phyloP scores from a whole-genome alignment of 2,113 vertebrate species.

The Ia io region DNA sequence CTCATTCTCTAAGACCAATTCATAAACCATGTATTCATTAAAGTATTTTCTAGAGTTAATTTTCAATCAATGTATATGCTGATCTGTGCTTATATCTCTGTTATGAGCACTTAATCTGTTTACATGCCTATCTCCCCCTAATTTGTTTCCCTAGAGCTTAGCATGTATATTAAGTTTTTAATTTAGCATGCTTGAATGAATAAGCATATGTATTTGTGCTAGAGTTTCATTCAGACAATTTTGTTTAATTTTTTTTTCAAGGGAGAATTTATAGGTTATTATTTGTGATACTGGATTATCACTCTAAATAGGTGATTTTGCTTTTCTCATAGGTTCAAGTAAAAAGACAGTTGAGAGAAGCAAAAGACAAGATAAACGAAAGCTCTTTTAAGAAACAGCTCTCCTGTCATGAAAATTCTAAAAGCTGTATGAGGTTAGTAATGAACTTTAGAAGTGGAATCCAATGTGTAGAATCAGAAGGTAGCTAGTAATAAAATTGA shows the following conservation, averaged over 20 bases:
- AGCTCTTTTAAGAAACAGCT: slow-evolving; percentile 72
- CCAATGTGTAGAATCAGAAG: background rate
- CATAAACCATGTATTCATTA: background rate
- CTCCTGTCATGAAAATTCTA: slow-evolving; percentile 62
- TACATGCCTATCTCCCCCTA: background rate
- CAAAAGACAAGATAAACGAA: slow-evolving; percentile 72
- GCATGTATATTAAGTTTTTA: background rate
- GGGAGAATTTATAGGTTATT: background rate
- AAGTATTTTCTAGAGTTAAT: slow-evolving; percentile 7
- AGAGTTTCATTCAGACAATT: background rate
- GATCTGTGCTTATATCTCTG: background rate
- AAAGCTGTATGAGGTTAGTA: slow-evolving; percentile 79
- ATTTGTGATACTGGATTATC: slow-evolving; percentile 7
- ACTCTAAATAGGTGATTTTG: slow-evolving; percentile 34
- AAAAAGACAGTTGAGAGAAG: slow-evolving; percentile 72
- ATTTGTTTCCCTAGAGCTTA: background rate
- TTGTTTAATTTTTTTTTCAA: background rate
- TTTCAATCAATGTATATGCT: background rate
- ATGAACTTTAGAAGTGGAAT: background rate
- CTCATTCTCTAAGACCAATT: background rate
- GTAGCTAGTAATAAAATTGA: background rate
- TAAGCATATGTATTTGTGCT: background rate
- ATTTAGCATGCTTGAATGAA: slow-evolving; percentile 7
- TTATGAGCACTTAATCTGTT: background rate
- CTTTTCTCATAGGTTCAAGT: slow-evolving; percentile 80